phyloP scores from a whole-genome alignment of 2,888 invertebrate species.

The Plebejus anna region DNA sequence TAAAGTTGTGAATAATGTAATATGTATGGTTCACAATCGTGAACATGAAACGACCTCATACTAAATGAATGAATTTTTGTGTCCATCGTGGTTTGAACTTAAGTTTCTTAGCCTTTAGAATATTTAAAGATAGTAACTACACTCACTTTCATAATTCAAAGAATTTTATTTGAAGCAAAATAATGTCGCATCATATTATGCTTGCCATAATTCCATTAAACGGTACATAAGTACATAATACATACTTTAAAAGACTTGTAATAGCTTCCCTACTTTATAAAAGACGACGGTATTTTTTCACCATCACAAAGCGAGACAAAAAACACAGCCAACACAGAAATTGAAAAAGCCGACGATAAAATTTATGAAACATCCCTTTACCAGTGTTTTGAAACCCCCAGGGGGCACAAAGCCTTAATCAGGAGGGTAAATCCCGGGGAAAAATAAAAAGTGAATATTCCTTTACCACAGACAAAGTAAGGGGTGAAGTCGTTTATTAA shows the following conservation, averaged over 20 bases:
- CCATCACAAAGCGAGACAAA: not conserved
- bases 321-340: not conserved
- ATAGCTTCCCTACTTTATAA: not conserved
- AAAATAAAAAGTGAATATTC: slow-evolving; percentile 9
- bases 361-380: slow-evolving; percentile 13
- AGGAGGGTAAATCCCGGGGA: not conserved
- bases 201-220: not conserved
- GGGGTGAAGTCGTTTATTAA: not conserved
- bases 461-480: not conserved
- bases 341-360: slow-evolving; percentile 17
- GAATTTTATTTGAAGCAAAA: not conserved
- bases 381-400: not conserved
- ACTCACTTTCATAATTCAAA: not conserved
- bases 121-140: too few species aligned
- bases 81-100: not conserved
- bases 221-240: too few species aligned
- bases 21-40: not conserved
- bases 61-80: not conserved
- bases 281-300: not conserved
- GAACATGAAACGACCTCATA: too few species aligned
- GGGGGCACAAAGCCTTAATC: slow-evolving; percentile 7
- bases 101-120: not conserved
- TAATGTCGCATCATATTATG: not conserved
- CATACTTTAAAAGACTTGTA: not conserved
- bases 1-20: not conserved